Evolutionary conservation across 2,888 invertebrate genomes (phyloP).

Genomic region (Alloscopus bannaensis): DNA sequence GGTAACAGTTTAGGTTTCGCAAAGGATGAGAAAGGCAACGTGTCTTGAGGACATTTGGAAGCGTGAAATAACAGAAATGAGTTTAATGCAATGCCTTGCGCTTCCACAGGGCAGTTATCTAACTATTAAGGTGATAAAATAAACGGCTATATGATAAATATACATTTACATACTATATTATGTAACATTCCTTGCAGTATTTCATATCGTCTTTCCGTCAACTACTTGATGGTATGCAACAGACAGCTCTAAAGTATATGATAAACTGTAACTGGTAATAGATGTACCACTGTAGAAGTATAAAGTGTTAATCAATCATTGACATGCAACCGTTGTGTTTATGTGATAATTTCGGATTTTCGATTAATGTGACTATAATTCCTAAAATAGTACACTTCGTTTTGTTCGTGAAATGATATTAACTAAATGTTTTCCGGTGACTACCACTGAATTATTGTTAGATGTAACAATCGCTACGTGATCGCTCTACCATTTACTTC

Average conservation of each 20-base stretch:
- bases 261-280: too few relatives aligned
- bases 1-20: neutral
- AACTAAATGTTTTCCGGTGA: neutral
- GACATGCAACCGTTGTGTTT: conserved; percentile 4
- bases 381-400: neutral
- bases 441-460: neutral
- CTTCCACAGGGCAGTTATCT: neutral
- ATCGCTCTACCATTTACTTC: too few relatives aligned
- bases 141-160: neutral
- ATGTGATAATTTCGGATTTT: neutral
- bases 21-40: neutral
- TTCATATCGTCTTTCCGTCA: conserved; percentile 41
- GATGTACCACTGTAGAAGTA: too few relatives aligned
- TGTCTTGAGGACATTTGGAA: conserved; percentile 34
- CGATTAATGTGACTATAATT: neutral
- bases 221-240: conserved; percentile 8
- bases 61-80: conserved; percentile 8
- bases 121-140: neutral
- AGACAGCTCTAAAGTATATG: too few relatives aligned
- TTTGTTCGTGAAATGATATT: neutral
- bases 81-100: conserved; percentile 47
- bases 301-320: too few relatives aligned
- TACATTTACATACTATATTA: neutral
- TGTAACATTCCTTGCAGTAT: conserved; percentile 37
- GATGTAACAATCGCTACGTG: neutral